These are phyloP conservation scores for Drusus annulatus DNA, from an alignment of 1,140 invertebrate genomes.

Conservation along the genomic window DNA sequence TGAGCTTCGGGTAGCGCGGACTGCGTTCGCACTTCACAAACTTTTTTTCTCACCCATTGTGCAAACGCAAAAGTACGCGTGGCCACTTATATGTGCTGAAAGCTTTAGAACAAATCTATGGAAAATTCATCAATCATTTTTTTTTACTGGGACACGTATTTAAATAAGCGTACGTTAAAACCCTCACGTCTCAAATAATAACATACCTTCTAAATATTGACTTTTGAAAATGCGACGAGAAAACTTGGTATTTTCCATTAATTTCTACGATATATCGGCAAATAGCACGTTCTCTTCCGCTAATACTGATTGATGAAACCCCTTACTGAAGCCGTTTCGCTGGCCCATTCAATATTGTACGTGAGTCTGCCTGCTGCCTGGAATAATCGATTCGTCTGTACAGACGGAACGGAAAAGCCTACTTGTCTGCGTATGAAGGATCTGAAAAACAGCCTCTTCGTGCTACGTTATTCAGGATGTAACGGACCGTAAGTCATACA, in stretches of 20 bases:
- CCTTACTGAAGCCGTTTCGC: conserved; percentile 30
- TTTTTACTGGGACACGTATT: too few species aligned
- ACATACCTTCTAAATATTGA: not conserved
- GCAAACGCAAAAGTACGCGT: too few species aligned
- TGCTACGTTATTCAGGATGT: not conserved
- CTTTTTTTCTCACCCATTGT: too few species aligned
- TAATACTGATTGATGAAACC: conserved; percentile 53
- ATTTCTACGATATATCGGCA: conserved; percentile 25
- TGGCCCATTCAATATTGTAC: conserved; percentile 55
- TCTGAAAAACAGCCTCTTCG: not conserved
- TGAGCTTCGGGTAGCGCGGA: too few species aligned
- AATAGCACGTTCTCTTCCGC: conserved; percentile 36
- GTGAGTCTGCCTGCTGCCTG: conserved; percentile 42
- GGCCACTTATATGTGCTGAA: too few species aligned
- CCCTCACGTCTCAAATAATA: too few species aligned
- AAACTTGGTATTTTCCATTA: conserved; percentile 13
- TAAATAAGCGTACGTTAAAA: too few species aligned
- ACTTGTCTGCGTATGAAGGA: not conserved
- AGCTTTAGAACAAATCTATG: too few species aligned
- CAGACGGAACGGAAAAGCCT: not conserved
- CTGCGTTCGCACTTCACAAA: too few species aligned
- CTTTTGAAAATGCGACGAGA: not conserved
- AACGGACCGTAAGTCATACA: too few species aligned
- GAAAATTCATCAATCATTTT: too few species aligned
- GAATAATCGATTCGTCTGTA: conserved; percentile 10